These are phyloP conservation scores for Diachasmimorpha longicaudata DNA, from an alignment of 1,140 invertebrate species.

Conservation along the genomic window DNA sequence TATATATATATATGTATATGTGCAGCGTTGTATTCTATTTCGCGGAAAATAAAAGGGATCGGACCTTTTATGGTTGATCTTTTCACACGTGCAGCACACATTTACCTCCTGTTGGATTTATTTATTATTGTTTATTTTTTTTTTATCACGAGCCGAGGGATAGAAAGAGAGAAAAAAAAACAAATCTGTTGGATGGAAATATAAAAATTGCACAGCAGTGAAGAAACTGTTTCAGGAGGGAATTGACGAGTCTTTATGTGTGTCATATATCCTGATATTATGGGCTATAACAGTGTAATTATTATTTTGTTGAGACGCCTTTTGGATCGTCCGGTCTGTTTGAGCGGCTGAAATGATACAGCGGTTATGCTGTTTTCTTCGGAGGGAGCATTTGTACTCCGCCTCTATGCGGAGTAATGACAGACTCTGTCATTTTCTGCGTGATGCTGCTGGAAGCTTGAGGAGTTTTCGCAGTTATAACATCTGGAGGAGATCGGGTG, in stretches of 20 bases:
- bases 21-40: constrained; percentile 20
- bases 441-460: constrained; percentile 29
- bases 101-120: neutral
- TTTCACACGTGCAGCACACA: constrained; percentile 54
- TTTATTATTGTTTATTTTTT: neutral
- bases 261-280: neutral
- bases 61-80: constrained; percentile 45
- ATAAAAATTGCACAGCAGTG: neutral
- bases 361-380: neutral
- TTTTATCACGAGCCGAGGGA: neutral
- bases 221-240: neutral
- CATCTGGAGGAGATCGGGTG: neutral
- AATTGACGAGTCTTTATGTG: neutral
- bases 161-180: too few relatives aligned
- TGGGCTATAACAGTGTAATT: neutral
- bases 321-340: neutral
- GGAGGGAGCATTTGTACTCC: neutral
- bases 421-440: constrained; percentile 18
- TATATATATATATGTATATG: neutral
- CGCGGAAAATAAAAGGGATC: constrained; percentile 6
- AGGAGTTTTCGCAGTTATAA: neutral
- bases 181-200: neutral
- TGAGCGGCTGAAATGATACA: neutral
- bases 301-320: neutral
- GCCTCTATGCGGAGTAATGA: neutral